Evolutionary conservation across 2,888 invertebrate genomes (phyloP), one percentile per base, ranked within the genome.

Genomic region (Cheilosia scutellata): DNA sequence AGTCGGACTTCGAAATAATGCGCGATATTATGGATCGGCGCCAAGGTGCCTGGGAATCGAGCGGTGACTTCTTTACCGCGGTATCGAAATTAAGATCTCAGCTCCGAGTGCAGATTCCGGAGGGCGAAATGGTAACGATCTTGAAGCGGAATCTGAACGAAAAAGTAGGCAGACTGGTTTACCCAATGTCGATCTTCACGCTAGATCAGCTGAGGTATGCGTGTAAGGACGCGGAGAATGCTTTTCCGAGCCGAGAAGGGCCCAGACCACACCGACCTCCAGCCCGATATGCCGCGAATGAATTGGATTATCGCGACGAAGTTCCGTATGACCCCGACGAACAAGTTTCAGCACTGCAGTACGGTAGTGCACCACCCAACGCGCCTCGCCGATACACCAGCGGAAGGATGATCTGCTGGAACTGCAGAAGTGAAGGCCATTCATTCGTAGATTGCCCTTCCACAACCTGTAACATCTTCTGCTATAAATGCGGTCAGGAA

Each of bases 201-300:
- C 5, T 60, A 5, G 51, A 71, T 1, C 60, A 51, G 2, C 47
- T 71, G 4, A 57, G 70, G 5, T 13, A 2, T 3, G 57, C 70
- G 0, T 58, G 70, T 2, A 71, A 71, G 37, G 71, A 71, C 2
- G 71, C 47, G 1, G 58, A 71, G 4, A 20, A 37, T 16, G 37
- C 20, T 0, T 60, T 60, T 6, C 33, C 47, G 5, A 2, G 2
- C 0, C 31, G 29, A n/a, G 55, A 55, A 16, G n/a, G 13, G 2
- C 44, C 44, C 13, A 44, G n/a, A 44, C 44, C 13, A 20, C n/a
- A 42, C 13, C 5, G 5, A 5, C n/a, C 13, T 13, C 42, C 13
- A 42, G 5, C n/a, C 0, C 20, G 4, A 9, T 9, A 49, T 9
- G 9, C 20, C 2, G 20, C 16, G 2, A 7, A 49, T 20, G 47